Evolutionary conservation across 2,888 invertebrate genomes (phyloP).

Genomic region (Pseudanteris insignis): DNA sequence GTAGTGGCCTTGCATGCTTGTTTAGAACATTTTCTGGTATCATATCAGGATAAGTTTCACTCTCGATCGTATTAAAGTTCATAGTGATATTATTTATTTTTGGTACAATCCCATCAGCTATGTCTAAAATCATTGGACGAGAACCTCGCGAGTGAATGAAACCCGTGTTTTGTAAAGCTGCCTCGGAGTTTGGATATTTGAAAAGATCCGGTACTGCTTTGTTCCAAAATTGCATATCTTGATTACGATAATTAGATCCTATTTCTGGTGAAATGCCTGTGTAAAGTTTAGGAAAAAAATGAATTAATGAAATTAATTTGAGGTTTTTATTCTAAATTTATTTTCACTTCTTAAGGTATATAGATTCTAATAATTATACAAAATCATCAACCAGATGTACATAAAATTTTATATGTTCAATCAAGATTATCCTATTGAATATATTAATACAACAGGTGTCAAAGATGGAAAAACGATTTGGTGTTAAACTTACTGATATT

Average conservation of each 20-base stretch:
- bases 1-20: constrained; percentile 10
- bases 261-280: constrained; percentile 82
- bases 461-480: too few species aligned
- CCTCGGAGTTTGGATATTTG: constrained; percentile 64
- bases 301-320: too few species aligned
- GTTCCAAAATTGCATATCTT: constrained; percentile 86
- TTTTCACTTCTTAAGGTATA: too few species aligned
- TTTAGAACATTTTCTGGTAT: constrained; percentile 14
- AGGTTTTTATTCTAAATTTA: too few species aligned
- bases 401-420: too few species aligned
- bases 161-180: constrained; percentile 32
- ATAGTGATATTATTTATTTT: constrained; percentile 50
- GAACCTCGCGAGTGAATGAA: constrained; percentile 51
- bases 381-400: too few species aligned
- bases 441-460: too few species aligned
- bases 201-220: constrained; percentile 80
- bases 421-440: too few species aligned
- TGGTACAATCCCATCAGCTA: constrained; percentile 54
- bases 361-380: too few species aligned
- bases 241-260: constrained; percentile 79
- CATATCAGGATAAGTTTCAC: constrained; percentile 3
- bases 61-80: constrained; percentile 17
- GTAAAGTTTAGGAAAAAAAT: too few species aligned
- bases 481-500: constrained; percentile 13
- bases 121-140: constrained; percentile 54